Percentiles rank a stretch among this genome's conserved stretches.
These are phyloP conservation scores for Knipowitschia caucasica DNA, from an alignment of 2,797 vertebrate genomes.

Conservation along the genomic window DNA sequence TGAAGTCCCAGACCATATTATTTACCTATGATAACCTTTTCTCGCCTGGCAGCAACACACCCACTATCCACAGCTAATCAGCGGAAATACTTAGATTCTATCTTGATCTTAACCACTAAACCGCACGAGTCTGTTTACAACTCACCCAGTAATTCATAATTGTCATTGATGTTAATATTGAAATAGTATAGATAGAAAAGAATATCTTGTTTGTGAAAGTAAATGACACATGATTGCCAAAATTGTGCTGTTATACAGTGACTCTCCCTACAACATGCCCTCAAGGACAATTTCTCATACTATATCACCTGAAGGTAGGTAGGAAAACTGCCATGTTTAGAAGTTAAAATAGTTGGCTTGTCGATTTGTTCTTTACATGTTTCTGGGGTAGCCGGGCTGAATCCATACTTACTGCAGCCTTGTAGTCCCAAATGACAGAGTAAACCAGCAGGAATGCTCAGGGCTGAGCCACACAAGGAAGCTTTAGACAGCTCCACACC, in stretches of 20 bases:
- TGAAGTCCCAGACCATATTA: slow-evolving; percentile 66
- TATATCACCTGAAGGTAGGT: slow-evolving; percentile 49
- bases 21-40: slow-evolving; percentile 71
- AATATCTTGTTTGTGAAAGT: too few species aligned
- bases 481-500: slow-evolving; percentile 50
- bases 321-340: slow-evolving; percentile 27
- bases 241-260: background rate
- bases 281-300: slow-evolving; percentile 28
- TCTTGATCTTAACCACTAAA: slow-evolving; percentile 32
- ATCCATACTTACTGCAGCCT: slow-evolving; percentile 34
- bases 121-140: slow-evolving; percentile 47
- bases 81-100: slow-evolving; percentile 41
- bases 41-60: slow-evolving; percentile 34
- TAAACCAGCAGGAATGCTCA: slow-evolving; percentile 51
- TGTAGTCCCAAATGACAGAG: slow-evolving; percentile 41
- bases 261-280: background rate
- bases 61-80: slow-evolving; percentile 44
- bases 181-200: too few species aligned
- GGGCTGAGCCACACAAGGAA: slow-evolving; percentile 62
- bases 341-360: slow-evolving; percentile 22
- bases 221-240: background rate
- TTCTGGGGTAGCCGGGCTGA: slow-evolving; percentile 24
- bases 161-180: too few species aligned
- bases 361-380: slow-evolving; percentile 28
- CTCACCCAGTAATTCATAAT: slow-evolving; percentile 5